phyloP scores from a whole-genome alignment of 2,797 vertebrate genomes.

The Anabacerthia variegaticeps region DNA sequence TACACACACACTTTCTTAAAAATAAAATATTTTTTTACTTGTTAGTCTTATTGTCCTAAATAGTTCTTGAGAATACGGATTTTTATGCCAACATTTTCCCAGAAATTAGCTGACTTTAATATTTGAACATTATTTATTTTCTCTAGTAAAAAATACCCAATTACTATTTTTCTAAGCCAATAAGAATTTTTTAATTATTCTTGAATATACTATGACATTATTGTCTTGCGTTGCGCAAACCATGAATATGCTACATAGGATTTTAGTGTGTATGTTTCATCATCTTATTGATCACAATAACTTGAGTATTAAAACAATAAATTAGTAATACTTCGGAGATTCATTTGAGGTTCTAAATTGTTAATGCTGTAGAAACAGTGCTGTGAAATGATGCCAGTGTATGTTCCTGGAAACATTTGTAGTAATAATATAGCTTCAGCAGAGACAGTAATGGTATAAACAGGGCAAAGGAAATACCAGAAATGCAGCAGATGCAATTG shows the following conservation, averaged over 20 bases:
- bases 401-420: conserved; percentile 76
- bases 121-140: neutral
- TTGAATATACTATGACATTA: conserved; percentile 29
- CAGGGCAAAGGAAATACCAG: conserved; percentile 76
- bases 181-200: conserved; percentile 33
- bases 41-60: neutral
- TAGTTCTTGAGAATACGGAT: neutral
- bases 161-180: conserved; percentile 22
- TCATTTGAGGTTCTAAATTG: conserved; percentile 39
- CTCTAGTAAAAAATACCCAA: neutral
- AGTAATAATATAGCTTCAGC: conserved; percentile 63
- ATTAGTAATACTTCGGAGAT: neutral
- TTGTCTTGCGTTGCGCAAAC: neutral
- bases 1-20: neutral
- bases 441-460: conserved; percentile 73
- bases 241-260: neutral
- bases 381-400: conserved; percentile 55
- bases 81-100: conserved; percentile 8
- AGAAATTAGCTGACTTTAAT: conserved; percentile 40
- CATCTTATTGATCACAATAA: conserved; percentile 57
- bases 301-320: conserved; percentile 14
- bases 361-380: conserved; percentile 21
- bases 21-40: neutral
- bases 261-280: conserved; percentile 13
- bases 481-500: conserved; percentile 77